Percentiles rank a stretch among this genome's conserved stretches.
Evolutionary conservation across 1,140 invertebrate species (phyloP).

Genomic region (Drosophila tani): DNA sequence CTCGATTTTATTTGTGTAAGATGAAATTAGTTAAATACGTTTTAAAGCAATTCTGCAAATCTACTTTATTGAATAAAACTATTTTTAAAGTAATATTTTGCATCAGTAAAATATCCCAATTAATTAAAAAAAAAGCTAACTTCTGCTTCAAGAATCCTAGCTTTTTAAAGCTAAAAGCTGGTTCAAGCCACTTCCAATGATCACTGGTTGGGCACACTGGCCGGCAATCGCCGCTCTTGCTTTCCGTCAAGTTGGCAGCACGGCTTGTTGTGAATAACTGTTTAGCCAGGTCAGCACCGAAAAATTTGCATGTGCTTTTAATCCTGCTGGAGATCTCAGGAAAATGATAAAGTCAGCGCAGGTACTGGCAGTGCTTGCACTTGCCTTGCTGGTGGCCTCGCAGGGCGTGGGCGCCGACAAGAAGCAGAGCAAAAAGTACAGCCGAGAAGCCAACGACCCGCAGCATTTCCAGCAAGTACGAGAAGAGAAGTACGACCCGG

Average conservation of each 20-base stretch:
- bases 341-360: slow-evolving; percentile 7
- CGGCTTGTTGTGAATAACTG: slow-evolving; percentile 39
- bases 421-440: slow-evolving; percentile 75
- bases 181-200: neutral
- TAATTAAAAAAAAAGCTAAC: no score
- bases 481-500: slow-evolving; percentile 70
- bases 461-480: slow-evolving; percentile 61
- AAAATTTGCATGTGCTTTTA: slow-evolving; percentile 30
- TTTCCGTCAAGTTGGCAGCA: neutral
- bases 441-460: slow-evolving; percentile 68
- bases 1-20: no score
- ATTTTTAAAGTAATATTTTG: no score
- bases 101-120: no score
- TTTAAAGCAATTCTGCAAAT: no score
- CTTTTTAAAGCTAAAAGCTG: neutral
- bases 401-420: slow-evolving; percentile 62
- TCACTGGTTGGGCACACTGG: slow-evolving; percentile 9
- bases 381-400: slow-evolving; percentile 16
- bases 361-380: slow-evolving; percentile 9
- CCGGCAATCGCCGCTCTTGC: neutral
- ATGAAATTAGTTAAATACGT: no score
- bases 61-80: no score
- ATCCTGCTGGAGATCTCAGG: neutral
- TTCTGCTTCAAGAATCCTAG: neutral
- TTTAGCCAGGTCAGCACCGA: slow-evolving; percentile 51